Percentiles rank a stretch among this genome's conserved stretches.
phyloP scores from a whole-genome alignment of 30 jellyfish, hydroid and myxozoan species.

The Turritopsis rubra region DNA sequence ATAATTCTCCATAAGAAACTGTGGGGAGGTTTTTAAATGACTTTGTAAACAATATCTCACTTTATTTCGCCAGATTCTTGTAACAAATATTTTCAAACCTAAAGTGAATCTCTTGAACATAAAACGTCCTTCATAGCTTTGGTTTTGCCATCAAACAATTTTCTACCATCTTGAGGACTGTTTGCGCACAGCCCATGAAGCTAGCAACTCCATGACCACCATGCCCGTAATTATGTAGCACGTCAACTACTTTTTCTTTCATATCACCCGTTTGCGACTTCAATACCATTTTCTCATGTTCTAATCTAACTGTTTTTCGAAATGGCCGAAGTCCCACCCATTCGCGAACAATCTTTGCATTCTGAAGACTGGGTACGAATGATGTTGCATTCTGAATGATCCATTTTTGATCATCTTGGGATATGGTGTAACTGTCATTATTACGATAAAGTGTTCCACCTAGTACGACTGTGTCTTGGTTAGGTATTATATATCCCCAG shows the following conservation, averaged over 20 bases:
- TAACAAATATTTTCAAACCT: no score
- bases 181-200: not conserved
- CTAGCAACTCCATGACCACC: not conserved
- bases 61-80: no score
- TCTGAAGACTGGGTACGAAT: not conserved
- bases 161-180: not conserved
- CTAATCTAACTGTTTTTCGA: slow-evolving; percentile 8
- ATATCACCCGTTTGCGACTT: not conserved
- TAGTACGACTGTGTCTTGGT: slow-evolving; percentile 1
- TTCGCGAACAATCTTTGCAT: slow-evolving; percentile 29
- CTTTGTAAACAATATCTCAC: no score
- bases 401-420: not conserved
- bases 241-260: not conserved
- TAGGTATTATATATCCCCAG: not conserved
- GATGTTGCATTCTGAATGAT: not conserved
- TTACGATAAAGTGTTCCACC: not conserved
- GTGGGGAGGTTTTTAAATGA: no score
- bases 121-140: not conserved
- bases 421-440: not conserved
- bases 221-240: slow-evolving; percentile 1
- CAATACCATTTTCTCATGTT: not conserved
- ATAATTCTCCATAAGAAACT: no score
- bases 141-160: not conserved
- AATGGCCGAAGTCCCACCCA: slow-evolving; percentile 32
- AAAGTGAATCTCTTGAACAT: no score